Evolutionary conservation across 92 coral and sea anemone genomes (phyloP), one percentile per base, ranked within the genome.

Genomic region (Umimayanthus kanabou): DNA sequence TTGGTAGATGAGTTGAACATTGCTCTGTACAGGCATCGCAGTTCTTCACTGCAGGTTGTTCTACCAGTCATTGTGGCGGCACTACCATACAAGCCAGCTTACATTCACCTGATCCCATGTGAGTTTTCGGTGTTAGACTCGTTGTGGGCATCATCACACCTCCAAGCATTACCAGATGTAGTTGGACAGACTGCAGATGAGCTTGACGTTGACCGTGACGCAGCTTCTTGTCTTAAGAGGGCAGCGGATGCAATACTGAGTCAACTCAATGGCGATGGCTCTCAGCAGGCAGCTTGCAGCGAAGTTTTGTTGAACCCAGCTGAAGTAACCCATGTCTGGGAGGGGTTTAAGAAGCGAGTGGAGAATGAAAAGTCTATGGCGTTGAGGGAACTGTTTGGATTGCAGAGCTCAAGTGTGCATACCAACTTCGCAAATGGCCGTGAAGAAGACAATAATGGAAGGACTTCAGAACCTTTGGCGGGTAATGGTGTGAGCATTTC

Each of bases 1-100:
- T 92, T 96, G 39, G 94, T 96, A 26, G 95, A 96, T 73, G 98
- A 96, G 82, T 88, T 96, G 14, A 96, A 96, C 89, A 95, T 96
- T 77, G 98, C 98, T 11, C 90, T 95, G 86, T 91, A 87, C 79
- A 88, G 98, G n/a, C 93, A 96, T 83, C 95, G 98, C 29, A 87
- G 89, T 30, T 65, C 92, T 33, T 49, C 89, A 11, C 88, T 85
- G 26, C 91, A 90, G 86, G 89, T 95, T 61, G 82, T 96, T 74
- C 91, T 92, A 66, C 96, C 98, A 37, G 85, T 95, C 64, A 90
- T 81, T 20, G 47, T 96, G 23, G 89, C 90, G 10, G 87, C 90
- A n/a, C 82, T 93, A 45, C 98, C 98, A n/a, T 73, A 76, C 39
- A 87, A 85, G 22, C 98, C 98, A 8, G 91, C 95, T 9, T 96